phyloP scores from a whole-genome alignment of 2,888 invertebrate genomes.

The Lagria hirta region DNA sequence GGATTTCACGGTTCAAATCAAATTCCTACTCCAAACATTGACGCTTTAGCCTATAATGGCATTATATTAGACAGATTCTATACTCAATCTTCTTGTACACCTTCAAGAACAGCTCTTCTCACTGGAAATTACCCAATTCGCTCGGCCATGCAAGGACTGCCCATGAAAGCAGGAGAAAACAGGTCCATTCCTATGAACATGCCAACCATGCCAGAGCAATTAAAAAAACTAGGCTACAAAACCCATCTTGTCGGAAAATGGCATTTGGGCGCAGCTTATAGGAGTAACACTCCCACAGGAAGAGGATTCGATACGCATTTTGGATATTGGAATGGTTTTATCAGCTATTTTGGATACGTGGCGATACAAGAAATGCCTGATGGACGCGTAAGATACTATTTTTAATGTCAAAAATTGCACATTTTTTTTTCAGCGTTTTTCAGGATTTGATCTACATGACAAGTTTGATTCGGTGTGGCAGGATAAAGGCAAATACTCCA shows the following conservation, averaged over 20 bases:
- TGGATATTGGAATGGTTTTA: conserved; percentile 80
- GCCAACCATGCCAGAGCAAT: conserved; percentile 60
- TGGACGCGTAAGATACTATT: conserved; percentile 22
- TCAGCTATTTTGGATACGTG: conserved; percentile 69
- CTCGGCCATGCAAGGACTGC: conserved; percentile 73
- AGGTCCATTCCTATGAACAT: conserved; percentile 65
- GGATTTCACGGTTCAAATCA: conserved; percentile 86
- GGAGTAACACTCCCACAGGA: conserved; percentile 66
- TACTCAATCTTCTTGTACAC: conserved; percentile 82
- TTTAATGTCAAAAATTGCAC: neutral
- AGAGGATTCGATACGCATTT: conserved; percentile 80
- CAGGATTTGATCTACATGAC: conserved; percentile 55
- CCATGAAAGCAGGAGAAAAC: conserved; percentile 67
- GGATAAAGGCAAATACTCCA: conserved; percentile 63
- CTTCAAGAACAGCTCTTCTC: conserved; percentile 77
- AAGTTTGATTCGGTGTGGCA: conserved; percentile 54
- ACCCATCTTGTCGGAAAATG: conserved; percentile 83
- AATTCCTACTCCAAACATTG: conserved; percentile 88
- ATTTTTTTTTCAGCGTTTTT: no score
- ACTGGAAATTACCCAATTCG: conserved; percentile 88
- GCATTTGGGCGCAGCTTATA: conserved; percentile 76
- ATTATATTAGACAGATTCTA: conserved; percentile 83
- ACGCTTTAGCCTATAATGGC: conserved; percentile 81
- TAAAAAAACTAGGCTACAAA: conserved; percentile 67
- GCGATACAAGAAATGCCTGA: conserved; percentile 12